Evolutionary conservation across 2,888 invertebrate genomes (phyloP).

Genomic region (Agrenia bidenticulata): DNA sequence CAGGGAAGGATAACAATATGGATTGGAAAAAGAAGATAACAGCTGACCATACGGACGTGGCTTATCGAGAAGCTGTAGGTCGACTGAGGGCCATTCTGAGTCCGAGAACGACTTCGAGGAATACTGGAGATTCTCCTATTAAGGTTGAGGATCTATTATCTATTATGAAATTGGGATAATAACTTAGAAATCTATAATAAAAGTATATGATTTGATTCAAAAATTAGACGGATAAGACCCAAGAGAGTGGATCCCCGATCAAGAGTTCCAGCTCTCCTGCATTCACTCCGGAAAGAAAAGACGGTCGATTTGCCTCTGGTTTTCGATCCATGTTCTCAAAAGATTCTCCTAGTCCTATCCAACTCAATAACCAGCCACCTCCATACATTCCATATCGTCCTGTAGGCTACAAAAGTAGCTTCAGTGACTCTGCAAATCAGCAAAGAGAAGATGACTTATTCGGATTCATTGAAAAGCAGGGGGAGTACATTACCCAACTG

Average conservation of each 20-base stretch:
- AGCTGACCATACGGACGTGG: slow-evolving; percentile 75
- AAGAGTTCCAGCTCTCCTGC: neutral
- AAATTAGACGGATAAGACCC: neutral
- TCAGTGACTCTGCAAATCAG: slow-evolving; percentile 53
- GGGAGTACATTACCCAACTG: slow-evolving; percentile 82
- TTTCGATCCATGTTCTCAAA: slow-evolving; percentile 44
- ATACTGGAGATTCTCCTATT: slow-evolving; percentile 27
- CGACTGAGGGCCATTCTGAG: slow-evolving; percentile 65
- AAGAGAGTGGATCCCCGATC: neutral
- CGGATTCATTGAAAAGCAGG: slow-evolving; percentile 79
- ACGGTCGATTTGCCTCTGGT: slow-evolving; percentile 28
- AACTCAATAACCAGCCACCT: slow-evolving; percentile 20
- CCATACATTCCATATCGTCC: slow-evolving; percentile 1
- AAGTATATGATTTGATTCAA: neutral
- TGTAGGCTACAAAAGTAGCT: slow-evolving; percentile 15
- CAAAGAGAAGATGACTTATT: slow-evolving; percentile 63
- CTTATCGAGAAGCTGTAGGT: slow-evolving; percentile 80
- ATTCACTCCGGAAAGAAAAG: slow-evolving; percentile 13
- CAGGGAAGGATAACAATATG: slow-evolving; percentile 54
- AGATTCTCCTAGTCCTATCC: slow-evolving; percentile 13
- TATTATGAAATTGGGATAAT: neutral
- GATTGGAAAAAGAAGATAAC: slow-evolving; percentile 63
- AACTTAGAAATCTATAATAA: neutral
- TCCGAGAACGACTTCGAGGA: slow-evolving; percentile 38
- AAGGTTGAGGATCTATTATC: slow-evolving; percentile 23